These are phyloP conservation scores for Trachelus stipa DNA, from an alignment of 2,888 invertebrate genomes.

Conservation along the genomic window DNA sequence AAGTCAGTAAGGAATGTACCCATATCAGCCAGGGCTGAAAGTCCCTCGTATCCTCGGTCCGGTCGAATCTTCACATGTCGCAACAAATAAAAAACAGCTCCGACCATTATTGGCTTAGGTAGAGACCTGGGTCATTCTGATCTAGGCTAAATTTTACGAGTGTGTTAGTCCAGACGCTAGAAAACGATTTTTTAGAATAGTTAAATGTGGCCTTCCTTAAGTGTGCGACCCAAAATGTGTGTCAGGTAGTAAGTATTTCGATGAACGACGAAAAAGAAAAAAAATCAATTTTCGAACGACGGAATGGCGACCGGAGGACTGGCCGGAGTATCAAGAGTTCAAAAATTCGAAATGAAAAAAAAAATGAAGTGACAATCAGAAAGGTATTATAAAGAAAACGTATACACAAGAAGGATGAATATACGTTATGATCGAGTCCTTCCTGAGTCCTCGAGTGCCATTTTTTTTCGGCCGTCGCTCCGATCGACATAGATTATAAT, in stretches of 20 bases:
- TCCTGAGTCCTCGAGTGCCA: background rate
- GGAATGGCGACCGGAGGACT: too few relatives aligned
- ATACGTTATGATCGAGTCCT: too few relatives aligned
- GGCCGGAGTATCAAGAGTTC: too few relatives aligned
- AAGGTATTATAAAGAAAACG: background rate
- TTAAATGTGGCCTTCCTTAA: constrained; percentile 66
- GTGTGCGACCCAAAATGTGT: constrained; percentile 53
- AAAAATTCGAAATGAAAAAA: too few relatives aligned
- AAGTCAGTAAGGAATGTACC: too few relatives aligned
- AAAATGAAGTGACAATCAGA: too few relatives aligned
- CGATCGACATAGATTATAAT: constrained; percentile 23
- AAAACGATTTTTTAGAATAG: constrained; percentile 61
- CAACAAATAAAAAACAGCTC: constrained; percentile 18
- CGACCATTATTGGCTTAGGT: constrained; percentile 36
- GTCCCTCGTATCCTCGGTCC: background rate
- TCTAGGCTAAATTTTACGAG: constrained; percentile 30
- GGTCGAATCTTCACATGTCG: constrained; percentile 14
- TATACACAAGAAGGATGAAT: background rate
- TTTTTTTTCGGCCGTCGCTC: constrained; percentile 1
- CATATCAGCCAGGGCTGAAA: too few relatives aligned
- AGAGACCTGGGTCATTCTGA: constrained; percentile 25
- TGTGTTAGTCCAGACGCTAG: constrained; percentile 55
- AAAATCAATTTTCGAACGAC: too few relatives aligned
- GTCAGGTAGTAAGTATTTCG: constrained; percentile 31
- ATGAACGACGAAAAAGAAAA: constrained; percentile 4